Evolutionary conservation across 1,140 invertebrate species (phyloP).

Genomic region (Orchestia grillus): DNA sequence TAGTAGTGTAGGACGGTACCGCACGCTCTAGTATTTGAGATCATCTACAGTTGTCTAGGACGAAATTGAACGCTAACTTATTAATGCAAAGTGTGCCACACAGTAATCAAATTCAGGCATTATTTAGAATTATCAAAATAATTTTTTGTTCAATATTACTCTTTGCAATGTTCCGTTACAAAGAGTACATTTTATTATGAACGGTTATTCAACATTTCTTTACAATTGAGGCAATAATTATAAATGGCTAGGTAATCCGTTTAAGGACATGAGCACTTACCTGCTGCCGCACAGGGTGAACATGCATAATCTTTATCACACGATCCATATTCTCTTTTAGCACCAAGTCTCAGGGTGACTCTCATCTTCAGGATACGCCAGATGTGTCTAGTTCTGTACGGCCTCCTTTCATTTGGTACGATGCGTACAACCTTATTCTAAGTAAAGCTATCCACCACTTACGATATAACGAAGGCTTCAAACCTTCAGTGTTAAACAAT

Average conservation of each 20-base stretch:
- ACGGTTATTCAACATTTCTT: neutral
- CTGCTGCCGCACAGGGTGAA: neutral
- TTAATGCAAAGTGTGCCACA: neutral
- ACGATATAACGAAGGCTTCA: conserved; percentile 11
- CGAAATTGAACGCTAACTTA: neutral
- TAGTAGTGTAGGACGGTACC: neutral
- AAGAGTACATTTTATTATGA: neutral
- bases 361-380: neutral
- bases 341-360: neutral
- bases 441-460: conserved; percentile 54
- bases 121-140: neutral
- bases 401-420: neutral
- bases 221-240: neutral
- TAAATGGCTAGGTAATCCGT: neutral
- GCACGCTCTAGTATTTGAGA: conserved; percentile 38
- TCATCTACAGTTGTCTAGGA: neutral
- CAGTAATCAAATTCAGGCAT: neutral
- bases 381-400: neutral
- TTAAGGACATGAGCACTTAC: neutral
- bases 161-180: neutral
- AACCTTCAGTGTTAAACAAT: neutral
- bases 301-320: neutral
- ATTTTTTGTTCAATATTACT: neutral
- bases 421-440: conserved; percentile 10
- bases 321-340: neutral